Conservation (phyloP, 2,888 invertebrate genomes). For the Bhutanitis thaidina region DNA sequence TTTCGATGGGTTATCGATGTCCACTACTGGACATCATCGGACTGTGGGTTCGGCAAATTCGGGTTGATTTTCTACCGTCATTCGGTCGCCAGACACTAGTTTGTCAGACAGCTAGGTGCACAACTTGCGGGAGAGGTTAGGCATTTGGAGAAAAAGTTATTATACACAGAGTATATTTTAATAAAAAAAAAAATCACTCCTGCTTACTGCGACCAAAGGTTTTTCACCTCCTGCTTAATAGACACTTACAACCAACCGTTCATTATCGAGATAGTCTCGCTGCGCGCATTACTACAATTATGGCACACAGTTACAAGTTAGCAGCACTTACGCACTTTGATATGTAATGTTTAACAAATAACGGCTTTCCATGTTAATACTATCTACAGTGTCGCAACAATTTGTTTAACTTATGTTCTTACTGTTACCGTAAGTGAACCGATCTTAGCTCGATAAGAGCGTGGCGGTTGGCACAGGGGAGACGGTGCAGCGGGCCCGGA, state of each 20-base stretch:
- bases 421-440: slow-evolving; percentile 19
- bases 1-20: too few species aligned
- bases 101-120: too few species aligned
- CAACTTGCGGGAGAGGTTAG: too few species aligned
- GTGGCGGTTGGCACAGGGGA: background rate
- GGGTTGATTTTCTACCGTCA: too few species aligned
- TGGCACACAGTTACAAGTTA: background rate
- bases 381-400: slow-evolving; percentile 19
- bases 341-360: slow-evolving; percentile 14
- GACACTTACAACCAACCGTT: background rate
- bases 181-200: too few species aligned
- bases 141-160: too few species aligned
- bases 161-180: too few species aligned
- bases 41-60: too few species aligned
- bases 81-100: too few species aligned
- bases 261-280: background rate
- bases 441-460: slow-evolving; percentile 12
- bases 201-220: background rate
- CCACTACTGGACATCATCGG: too few species aligned
- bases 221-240: background rate
- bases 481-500: too few species aligned
- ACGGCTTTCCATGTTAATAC: slow-evolving; percentile 23
- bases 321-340: background rate
- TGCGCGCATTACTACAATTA: slow-evolving; percentile 8
- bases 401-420: slow-evolving; percentile 20